Conservation (phyloP, 2,113 vertebrate genomes). For the Psittacara wagleri region DNA sequence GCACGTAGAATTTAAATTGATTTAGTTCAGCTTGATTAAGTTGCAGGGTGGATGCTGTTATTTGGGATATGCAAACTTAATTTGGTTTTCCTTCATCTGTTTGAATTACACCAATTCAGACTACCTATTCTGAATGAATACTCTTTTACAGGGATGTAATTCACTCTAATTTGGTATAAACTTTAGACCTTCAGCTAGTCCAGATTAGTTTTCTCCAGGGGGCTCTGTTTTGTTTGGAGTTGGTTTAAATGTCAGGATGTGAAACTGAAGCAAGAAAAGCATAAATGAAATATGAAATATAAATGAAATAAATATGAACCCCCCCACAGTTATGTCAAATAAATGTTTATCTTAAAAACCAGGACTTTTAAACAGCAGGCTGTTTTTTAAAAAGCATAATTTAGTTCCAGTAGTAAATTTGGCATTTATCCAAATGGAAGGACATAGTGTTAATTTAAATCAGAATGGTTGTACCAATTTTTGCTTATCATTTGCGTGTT, state of each 20-base stretch:
- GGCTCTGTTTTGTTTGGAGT: background rate
- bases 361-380: background rate
- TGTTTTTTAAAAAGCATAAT: background rate
- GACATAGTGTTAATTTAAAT: background rate
- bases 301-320: background rate
- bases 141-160: background rate
- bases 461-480: background rate
- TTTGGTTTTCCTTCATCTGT: constrained; percentile 5
- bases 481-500: background rate
- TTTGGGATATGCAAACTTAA: background rate
- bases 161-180: background rate
- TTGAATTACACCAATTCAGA: constrained; percentile 20
- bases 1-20: background rate
- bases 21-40: constrained; percentile 11
- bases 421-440: background rate
- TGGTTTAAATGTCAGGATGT: background rate
- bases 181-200: background rate
- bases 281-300: background rate
- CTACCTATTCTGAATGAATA: background rate
- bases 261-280: background rate
- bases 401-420: background rate
- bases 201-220: background rate
- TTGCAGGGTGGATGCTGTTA: background rate
- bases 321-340: background rate
- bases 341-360: background rate